Evolutionary conservation across 1,140 invertebrate species (phyloP).

Genomic region (Trachymyrmex cornetzi): DNA sequence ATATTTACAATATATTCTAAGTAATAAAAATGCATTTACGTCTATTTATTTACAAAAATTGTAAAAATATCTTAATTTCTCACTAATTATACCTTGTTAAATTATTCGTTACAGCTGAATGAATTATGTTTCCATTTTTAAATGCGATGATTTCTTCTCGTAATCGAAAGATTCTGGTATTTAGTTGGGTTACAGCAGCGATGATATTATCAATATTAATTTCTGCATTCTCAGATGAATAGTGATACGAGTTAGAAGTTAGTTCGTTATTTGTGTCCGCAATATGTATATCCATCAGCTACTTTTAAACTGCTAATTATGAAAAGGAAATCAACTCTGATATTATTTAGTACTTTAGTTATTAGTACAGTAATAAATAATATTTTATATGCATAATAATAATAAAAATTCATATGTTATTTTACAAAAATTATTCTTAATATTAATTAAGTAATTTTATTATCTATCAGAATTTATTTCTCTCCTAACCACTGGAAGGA

Average conservation of each 20-base stretch:
- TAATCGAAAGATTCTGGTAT: constrained; percentile 63
- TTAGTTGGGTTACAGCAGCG: constrained; percentile 60
- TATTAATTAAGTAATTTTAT: background rate
- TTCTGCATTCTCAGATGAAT: constrained; percentile 33
- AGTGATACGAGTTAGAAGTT: background rate
- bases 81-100: background rate
- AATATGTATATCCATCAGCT: constrained; percentile 1
- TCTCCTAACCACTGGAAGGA: background rate
- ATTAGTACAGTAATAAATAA: background rate
- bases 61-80: background rate
- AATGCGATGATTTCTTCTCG: constrained; percentile 68
- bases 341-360: background rate
- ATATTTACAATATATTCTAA: background rate
- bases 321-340: background rate
- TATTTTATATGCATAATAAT: no score
- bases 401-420: background rate
- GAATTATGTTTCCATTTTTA: constrained; percentile 26
- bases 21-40: background rate
- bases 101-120: background rate
- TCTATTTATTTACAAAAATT: background rate
- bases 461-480: background rate
- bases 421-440: background rate
- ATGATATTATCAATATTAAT: constrained; percentile 20
- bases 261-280: background rate
- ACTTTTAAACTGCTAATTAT: constrained; percentile 17